Evolutionary conservation across 2,113 vertebrate genomes (phyloP).

Genomic region (Lycocorax pyrrhopterus): DNA sequence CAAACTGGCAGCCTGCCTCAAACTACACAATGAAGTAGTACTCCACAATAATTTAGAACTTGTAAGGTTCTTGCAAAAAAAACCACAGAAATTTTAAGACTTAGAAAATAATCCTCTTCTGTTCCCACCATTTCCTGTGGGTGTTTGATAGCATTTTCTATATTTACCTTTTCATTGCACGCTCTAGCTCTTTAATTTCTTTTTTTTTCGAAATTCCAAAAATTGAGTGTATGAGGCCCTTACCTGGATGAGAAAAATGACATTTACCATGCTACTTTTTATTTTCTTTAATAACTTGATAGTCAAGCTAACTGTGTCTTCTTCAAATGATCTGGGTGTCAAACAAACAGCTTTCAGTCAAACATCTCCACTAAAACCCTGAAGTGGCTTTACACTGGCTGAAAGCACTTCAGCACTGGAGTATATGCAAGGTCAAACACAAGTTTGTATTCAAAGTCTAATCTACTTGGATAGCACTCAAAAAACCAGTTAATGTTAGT

Average conservation of each 20-base stretch:
- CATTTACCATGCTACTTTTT: not conserved
- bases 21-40: not conserved
- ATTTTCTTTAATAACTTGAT: not conserved
- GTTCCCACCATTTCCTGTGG: not conserved
- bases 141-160: not conserved
- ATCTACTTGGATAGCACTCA: slow-evolving; percentile 41
- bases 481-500: not conserved
- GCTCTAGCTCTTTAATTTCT: not conserved
- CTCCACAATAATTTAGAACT: not conserved
- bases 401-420: slow-evolving; percentile 18
- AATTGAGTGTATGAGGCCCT: not conserved
- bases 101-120: not conserved
- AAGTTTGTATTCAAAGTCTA: slow-evolving; percentile 28
- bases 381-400: slow-evolving; percentile 32
- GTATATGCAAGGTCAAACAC: slow-evolving; percentile 13
- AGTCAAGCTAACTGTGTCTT: not conserved
- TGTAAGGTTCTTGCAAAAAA: not conserved
- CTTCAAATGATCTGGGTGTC: not conserved
- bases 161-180: not conserved
- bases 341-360: not conserved
- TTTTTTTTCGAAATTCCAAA: not conserved
- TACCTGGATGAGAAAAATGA: not conserved
- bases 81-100: not conserved
- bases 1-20: not conserved
- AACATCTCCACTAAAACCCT: not conserved